Percentiles rank a stretch among this genome's conserved stretches.
Evolutionary conservation across 1,140 invertebrate species (phyloP).

Genomic region (Ericerus pela): DNA sequence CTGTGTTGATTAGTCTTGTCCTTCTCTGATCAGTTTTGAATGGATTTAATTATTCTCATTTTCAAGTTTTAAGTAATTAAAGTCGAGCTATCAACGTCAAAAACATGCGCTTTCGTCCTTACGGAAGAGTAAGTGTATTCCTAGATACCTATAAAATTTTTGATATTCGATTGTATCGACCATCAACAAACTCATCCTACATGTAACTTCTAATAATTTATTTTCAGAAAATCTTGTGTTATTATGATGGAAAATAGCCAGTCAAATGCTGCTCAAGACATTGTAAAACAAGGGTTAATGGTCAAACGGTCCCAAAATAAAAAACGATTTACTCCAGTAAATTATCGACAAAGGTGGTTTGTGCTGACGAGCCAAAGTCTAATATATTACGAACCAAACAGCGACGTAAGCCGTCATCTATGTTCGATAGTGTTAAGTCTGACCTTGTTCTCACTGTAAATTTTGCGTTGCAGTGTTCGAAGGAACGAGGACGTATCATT

Average conservation of each 20-base stretch:
- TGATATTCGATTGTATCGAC: too few species aligned
- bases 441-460: not conserved
- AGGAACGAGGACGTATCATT: slow-evolving; percentile 62
- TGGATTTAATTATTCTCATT: too few species aligned
- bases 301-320: slow-evolving; percentile 75
- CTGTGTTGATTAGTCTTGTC: too few species aligned
- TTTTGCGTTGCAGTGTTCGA: slow-evolving; percentile 44
- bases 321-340: slow-evolving; percentile 65
- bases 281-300: slow-evolving; percentile 52
- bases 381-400: slow-evolving; percentile 63
- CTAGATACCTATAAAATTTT: too few species aligned
- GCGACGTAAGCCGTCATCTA: slow-evolving; percentile 43
- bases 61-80: too few species aligned
- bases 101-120: too few species aligned
- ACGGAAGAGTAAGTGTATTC: too few species aligned
- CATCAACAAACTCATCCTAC: too few species aligned
- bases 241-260: slow-evolving; percentile 7
- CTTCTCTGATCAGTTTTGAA: too few species aligned
- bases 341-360: slow-evolving; percentile 74
- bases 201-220: too few species aligned
- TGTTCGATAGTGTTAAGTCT: not conserved
- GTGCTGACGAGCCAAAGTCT: slow-evolving; percentile 54
- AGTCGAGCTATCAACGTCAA: too few species aligned
- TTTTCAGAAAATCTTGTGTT: not conserved
- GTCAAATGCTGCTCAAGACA: slow-evolving; percentile 20